phyloP scores from a whole-genome alignment of 2,888 invertebrate species.

The Polymixis lichenea region DNA sequence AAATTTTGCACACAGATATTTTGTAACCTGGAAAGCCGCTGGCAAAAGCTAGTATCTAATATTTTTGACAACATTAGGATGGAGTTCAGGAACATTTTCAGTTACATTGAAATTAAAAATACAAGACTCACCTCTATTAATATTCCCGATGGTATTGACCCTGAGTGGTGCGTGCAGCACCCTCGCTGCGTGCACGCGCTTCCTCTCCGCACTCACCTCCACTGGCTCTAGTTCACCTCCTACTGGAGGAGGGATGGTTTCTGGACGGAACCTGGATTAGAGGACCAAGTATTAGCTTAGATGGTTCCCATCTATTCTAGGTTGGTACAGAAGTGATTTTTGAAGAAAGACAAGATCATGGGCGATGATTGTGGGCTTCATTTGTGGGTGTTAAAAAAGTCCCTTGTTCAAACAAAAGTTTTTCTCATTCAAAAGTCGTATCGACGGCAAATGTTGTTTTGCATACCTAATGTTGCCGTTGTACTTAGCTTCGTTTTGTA shows the following conservation, averaged over 20 bases:
- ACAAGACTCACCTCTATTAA: constrained; percentile 78
- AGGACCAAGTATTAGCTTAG: not conserved
- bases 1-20: too few relatives aligned
- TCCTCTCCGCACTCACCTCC: constrained; percentile 84
- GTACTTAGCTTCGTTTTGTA: not conserved
- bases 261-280: constrained; percentile 65
- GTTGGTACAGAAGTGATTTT: not conserved
- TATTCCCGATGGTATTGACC: constrained; percentile 81
- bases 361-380: too few relatives aligned
- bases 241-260: constrained; percentile 46
- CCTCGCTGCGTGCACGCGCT: constrained; percentile 85
- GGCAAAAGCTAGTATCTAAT: too few relatives aligned
- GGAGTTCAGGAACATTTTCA: not conserved
- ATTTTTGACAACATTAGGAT: not conserved
- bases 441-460: not conserved
- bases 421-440: not conserved
- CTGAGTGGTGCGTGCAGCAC: constrained; percentile 68
- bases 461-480: too few relatives aligned
- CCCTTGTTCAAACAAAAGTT: too few relatives aligned
- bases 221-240: constrained; percentile 71
- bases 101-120: not conserved
- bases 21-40: too few relatives aligned
- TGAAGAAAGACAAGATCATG: not conserved
- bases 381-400: too few relatives aligned
- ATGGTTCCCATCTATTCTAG: not conserved